Evolutionary conservation across 2,797 vertebrate species (phyloP).

Genomic region (Antrozous pallidus): DNA sequence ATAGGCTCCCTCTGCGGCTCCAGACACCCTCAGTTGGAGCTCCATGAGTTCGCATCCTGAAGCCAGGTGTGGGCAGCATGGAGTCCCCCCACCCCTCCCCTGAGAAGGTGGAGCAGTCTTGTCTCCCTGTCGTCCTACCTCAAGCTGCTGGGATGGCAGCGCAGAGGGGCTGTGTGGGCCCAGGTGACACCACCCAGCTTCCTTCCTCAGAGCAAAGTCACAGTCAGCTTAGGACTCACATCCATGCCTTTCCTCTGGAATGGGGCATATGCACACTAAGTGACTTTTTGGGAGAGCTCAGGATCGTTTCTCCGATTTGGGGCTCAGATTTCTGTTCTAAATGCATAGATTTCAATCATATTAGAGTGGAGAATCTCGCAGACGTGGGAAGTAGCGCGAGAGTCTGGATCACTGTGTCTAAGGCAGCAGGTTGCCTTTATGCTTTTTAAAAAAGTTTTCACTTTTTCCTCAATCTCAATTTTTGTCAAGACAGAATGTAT

Average conservation of each 20-base stretch:
- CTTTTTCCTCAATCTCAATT: background rate
- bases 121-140: background rate
- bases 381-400: background rate
- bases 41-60: background rate
- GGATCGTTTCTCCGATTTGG: no score
- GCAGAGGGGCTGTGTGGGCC: rapidly evolving
- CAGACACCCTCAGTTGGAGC: background rate
- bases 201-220: background rate
- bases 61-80: background rate
- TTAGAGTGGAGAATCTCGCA: background rate
- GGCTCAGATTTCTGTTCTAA: background rate
- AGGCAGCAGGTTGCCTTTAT: background rate
- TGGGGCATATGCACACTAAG: background rate
- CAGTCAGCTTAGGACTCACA: no score
- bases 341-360: no score
- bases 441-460: background rate
- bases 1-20: background rate
- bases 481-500: background rate
- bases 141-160: background rate
- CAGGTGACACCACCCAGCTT: background rate
- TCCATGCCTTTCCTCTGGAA: background rate
- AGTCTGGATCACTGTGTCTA: background rate
- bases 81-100: background rate
- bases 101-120: background rate
- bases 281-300: background rate